Conservation (phyloP, 1,140 invertebrate genomes). For the Drosophila grimshawi region DNA sequence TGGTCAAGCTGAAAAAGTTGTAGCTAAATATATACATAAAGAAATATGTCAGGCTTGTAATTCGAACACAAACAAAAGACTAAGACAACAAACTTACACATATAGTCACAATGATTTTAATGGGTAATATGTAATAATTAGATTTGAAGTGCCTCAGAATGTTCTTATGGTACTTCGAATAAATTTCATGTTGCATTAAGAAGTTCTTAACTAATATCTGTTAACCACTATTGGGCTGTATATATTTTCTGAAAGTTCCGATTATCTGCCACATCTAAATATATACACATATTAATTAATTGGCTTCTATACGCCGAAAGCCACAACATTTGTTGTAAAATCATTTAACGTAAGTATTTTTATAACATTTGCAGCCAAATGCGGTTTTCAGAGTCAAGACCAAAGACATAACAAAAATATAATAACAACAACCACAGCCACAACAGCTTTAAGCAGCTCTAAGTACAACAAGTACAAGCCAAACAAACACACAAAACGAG, state of each 20-base stretch:
- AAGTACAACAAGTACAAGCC: slow-evolving; percentile 79
- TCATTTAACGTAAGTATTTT: slow-evolving; percentile 21
- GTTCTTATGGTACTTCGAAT: too few relatives aligned
- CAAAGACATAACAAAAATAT: slow-evolving; percentile 35
- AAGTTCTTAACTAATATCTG: too few relatives aligned
- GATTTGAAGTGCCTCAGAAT: too few relatives aligned
- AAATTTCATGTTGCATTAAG: too few relatives aligned
- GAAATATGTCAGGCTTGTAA: not conserved
- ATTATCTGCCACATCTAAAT: too few relatives aligned
- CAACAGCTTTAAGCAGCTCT: slow-evolving; percentile 48
- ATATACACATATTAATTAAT: too few relatives aligned
- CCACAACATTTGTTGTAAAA: slow-evolving; percentile 5
- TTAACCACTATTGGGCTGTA: too few relatives aligned
- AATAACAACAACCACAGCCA: slow-evolving; percentile 21
- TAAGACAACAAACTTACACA: slow-evolving; percentile 32
- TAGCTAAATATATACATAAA: too few relatives aligned
- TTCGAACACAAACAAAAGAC: slow-evolving; percentile 27
- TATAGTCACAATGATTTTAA: too few relatives aligned
- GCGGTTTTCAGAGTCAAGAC: slow-evolving; percentile 54
- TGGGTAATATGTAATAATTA: too few relatives aligned
- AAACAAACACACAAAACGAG: slow-evolving; percentile 45
- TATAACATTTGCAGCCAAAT: slow-evolving; percentile 17
- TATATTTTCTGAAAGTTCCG: too few relatives aligned
- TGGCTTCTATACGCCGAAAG: not conserved
- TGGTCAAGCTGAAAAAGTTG: slow-evolving; percentile 21